phyloP scores from a whole-genome alignment of 2,797 vertebrate genomes.

The Phalanger gymnotis region DNA sequence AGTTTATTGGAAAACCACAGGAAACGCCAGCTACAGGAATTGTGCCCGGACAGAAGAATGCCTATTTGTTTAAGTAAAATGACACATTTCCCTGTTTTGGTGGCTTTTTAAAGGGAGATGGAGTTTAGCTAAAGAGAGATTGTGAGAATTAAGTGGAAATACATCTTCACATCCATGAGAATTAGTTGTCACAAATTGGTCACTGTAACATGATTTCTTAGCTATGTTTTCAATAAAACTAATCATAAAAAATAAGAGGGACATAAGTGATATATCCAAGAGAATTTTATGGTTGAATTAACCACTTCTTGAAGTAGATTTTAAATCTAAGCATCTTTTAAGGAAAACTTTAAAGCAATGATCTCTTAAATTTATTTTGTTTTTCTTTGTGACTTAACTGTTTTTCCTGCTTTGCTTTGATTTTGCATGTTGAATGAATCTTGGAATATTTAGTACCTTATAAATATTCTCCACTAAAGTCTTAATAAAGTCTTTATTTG shows the following conservation, averaged over 20 bases:
- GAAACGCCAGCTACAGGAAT: slow-evolving; percentile 84
- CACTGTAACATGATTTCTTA: slow-evolving; percentile 12
- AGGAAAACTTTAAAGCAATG: slow-evolving; percentile 41
- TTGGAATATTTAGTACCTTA: background rate
- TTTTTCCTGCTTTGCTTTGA: background rate
- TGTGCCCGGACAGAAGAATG: slow-evolving; percentile 84
- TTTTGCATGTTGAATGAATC: slow-evolving; percentile 45
- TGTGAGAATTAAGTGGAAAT: background rate
- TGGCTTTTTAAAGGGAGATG: slow-evolving; percentile 62
- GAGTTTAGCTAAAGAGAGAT: slow-evolving; percentile 72
- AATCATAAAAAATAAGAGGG: background rate
- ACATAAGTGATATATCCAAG: slow-evolving; percentile 57
- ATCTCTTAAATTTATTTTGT: background rate
- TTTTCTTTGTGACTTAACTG: background rate
- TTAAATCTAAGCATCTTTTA: slow-evolving; percentile 55
- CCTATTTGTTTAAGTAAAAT: slow-evolving; percentile 70
- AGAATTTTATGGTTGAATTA: slow-evolving; percentile 76
- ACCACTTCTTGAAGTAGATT: slow-evolving; percentile 39
- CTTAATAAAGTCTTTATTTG: background rate
- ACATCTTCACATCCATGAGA: background rate
- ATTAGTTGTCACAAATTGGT: slow-evolving; percentile 53
- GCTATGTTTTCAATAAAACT: slow-evolving; percentile 6
- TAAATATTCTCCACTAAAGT: background rate
- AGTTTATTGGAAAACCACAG: slow-evolving; percentile 85
- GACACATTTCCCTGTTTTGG: slow-evolving; percentile 77